Percentiles rank a stretch among this genome's conserved stretches.
Conservation (phyloP, 1,140 invertebrate species). For the Panulirus ornatus region DNA sequence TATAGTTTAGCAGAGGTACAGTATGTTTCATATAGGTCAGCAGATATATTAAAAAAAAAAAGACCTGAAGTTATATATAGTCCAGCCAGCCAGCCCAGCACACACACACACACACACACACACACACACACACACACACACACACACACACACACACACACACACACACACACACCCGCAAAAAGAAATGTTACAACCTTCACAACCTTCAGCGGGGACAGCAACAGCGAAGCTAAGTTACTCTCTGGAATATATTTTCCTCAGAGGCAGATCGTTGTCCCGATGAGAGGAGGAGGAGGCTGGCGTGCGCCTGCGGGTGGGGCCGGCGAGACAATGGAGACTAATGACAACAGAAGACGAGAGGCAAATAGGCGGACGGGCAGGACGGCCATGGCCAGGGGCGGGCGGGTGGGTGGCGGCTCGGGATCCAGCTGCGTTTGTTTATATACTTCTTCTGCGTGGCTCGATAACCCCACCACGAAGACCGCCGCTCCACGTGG, state of each 20-base stretch:
- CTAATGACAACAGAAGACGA: too few relatives aligned
- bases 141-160: slow-evolving; percentile 20
- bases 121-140: neutral
- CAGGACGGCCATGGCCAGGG: too few relatives aligned
- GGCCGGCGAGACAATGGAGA: too few relatives aligned
- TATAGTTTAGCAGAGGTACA: neutral
- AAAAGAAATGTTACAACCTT: neutral
- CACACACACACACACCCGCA: slow-evolving; percentile 32
- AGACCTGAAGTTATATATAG: too few relatives aligned
- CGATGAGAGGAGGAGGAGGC: neutral
- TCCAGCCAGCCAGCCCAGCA: neutral
- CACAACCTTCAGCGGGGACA: neutral
- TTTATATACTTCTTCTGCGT: too few relatives aligned
- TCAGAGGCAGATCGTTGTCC: neutral
- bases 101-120: slow-evolving; percentile 29
- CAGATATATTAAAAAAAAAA: slow-evolving; percentile 2
- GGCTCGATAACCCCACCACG: too few relatives aligned
- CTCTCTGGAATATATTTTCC: neutral
- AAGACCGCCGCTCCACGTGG: too few relatives aligned
- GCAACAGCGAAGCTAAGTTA: neutral
- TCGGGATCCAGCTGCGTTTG: too few relatives aligned
- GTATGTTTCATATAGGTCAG: neutral
- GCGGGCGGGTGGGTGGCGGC: too few relatives aligned
- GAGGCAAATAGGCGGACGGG: too few relatives aligned
- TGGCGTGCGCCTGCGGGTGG: too few relatives aligned